Evolutionary conservation across 2,888 invertebrate species (phyloP), one percentile per base, ranked within the genome.

Genomic region (Coleophora deauratella): DNA sequence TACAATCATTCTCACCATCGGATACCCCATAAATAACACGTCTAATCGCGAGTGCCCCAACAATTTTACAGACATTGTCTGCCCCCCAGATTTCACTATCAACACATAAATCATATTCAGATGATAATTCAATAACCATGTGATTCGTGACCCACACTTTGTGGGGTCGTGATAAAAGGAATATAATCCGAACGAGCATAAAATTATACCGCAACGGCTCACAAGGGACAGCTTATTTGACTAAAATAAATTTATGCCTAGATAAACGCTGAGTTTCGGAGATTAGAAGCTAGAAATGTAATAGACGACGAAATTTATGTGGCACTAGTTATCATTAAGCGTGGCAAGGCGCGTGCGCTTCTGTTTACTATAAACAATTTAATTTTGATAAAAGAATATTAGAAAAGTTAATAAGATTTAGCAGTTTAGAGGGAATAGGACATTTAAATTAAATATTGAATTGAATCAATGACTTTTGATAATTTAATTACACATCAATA

Each of bases 121-220:
- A 81, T 79, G 78, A 80, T 82, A 82, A 82, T 85, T 82, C 81
- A 79, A 84, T 82, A 79, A 72, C 64, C 57, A 59, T 59, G 66
- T 74, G 75, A 80, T 78, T 78, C 67, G 66, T 71, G 71, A 73
- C 70, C 73, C 68, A 57, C 55, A 46, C 50, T 52, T 58, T 55
- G 59, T 52, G 57, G 67, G 70, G 66, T 52, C 58, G 59, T 62
- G 76, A 80, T 82, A 75, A 81, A 74, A 66, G 63, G 59, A 62
- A 62, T 55, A 57, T 60, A 76, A 78, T 80, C 74, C 72, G 65
- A 66, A 73, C 65, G 54, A 65, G 74, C 81, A 80, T 80, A 73
- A 74, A 78, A 79, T 82, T 77, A 72, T 76, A 62, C 54, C 59
- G 57, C 54, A 51, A 68, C 51, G 58, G 50, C 57, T 59, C 75